A percentile compares a stretch with the other conserved stretches of the same genome.
These are phyloP conservation scores for Anguilla anguilla DNA, from an alignment of 2,797 vertebrate species.

Conservation along the genomic window DNA sequence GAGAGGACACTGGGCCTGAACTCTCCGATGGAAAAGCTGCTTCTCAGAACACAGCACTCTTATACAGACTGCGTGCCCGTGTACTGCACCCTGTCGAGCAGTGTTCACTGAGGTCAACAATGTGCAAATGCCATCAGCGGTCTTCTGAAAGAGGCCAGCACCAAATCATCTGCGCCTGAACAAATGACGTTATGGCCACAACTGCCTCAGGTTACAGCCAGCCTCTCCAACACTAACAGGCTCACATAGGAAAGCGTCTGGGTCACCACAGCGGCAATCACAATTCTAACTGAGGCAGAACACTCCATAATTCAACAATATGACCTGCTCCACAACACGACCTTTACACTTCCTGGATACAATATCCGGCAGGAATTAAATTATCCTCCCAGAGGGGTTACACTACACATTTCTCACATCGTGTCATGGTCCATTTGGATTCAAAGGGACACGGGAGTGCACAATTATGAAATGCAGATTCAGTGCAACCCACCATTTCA, in stretches of 20 bases:
- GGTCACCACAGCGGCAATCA: slow-evolving; percentile 11
- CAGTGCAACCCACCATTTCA: background rate
- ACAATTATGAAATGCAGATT: background rate
- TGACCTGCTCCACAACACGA: background rate
- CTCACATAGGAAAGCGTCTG: background rate
- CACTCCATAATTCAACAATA: slow-evolving; percentile 1
- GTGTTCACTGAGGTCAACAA: background rate
- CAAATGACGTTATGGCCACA: background rate
- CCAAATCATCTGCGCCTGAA: background rate
- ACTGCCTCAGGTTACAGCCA: background rate
- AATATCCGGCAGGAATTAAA: background rate
- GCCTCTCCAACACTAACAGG: background rate
- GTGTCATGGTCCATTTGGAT: background rate
- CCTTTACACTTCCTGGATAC: background rate
- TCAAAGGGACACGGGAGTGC: background rate
- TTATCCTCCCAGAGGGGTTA: background rate
- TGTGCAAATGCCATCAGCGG: background rate
- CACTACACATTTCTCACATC: background rate
- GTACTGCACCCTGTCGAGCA: background rate
- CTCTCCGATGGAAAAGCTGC: background rate
- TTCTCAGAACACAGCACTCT: background rate
- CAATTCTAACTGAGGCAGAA: background rate
- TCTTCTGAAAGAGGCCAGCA: background rate
- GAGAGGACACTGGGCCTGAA: background rate
- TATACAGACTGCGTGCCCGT: background rate